phyloP scores from a whole-genome alignment of 2,888 invertebrate genomes.

The Oxyteleia sp. region DNA sequence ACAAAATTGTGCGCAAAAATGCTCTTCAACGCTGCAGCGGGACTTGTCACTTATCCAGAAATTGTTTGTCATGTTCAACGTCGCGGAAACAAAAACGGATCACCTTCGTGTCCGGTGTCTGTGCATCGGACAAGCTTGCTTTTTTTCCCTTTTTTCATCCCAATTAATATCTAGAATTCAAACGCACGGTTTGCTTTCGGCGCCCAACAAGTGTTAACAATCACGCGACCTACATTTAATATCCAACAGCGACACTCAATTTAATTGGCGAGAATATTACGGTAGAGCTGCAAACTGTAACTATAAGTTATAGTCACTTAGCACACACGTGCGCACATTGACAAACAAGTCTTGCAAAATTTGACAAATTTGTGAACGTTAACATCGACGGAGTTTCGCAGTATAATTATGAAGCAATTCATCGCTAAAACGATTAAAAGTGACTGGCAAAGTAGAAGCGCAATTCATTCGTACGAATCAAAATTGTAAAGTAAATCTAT shows the following conservation, averaged over 20 bases:
- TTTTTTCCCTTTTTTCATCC: too few species aligned
- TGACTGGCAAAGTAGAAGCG: constrained; percentile 56
- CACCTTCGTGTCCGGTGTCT: constrained; percentile 16
- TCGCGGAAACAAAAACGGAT: constrained; percentile 22
- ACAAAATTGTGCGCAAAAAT: constrained; percentile 11
- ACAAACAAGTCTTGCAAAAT: constrained; percentile 71
- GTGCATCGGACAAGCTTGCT: constrained; percentile 20
- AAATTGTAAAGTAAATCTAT: constrained; percentile 29
- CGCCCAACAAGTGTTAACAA: constrained; percentile 59
- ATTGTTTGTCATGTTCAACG: constrained; percentile 23
- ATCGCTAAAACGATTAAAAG: constrained; percentile 65
- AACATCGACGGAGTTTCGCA: constrained; percentile 64
- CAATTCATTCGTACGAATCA: constrained; percentile 41
- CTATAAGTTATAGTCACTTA: constrained; percentile 62
- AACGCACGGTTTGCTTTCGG: constrained; percentile 48
- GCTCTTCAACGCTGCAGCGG: constrained; percentile 14
- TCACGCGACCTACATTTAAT: constrained; percentile 64
- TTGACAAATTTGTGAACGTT: constrained; percentile 68
- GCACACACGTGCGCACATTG: constrained; percentile 69
- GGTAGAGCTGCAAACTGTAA: constrained; percentile 56
- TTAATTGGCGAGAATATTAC: constrained; percentile 61
- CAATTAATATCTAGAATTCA: constrained; percentile 31
- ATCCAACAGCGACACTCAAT: constrained; percentile 56
- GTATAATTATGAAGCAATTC: constrained; percentile 68
- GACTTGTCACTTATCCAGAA: constrained; percentile 33